Evolutionary conservation across 2,113 vertebrate genomes (phyloP), one percentile per base, ranked within the genome.

Genomic region (Thalassarche chlororhynchos): DNA sequence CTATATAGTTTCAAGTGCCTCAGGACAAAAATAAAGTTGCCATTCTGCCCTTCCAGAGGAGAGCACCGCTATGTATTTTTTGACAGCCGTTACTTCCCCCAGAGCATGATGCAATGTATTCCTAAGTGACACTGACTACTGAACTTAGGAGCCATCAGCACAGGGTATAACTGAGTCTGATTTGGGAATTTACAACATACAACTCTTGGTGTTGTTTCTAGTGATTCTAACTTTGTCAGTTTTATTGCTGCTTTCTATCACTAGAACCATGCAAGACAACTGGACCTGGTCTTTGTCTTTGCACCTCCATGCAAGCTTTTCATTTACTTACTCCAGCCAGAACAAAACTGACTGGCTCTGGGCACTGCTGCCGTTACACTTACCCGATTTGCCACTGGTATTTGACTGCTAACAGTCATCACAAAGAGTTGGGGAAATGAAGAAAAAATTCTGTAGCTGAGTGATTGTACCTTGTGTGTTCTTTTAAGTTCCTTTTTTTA

Each of bases 41-140:
- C 3, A 40, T 13, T 31, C 51, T 25, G 52, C 25, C n/a, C 52
- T 49, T 12, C 8, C 34, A 54, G n/a, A 31, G 29, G 51, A 18
- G 18, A 12, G 46, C 29, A 66, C 46, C 9, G 0, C 52, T 19
- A 2, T 1, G 46, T 19, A 12, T 11, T 54, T 40, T 62, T 23
- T n/a, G 40, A 40, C 24, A 9, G 55, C 54, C 8, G 0, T 26
- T 26, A 26, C 23, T 19, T 60, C 44, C 36, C 26, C 58, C 10
- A 8, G 18, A 29, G 26, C 12, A 5, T 5, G 52, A 46, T 3
- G 18, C 28, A 26, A 7, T 6, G 17, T 4, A 8, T 17, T 32
- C 9, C 0, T 12, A 15, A 44, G 31, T 5, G 23, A 32, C 49
- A 10, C 7, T 1, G 17, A 32, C 24, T 10, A 5, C 49, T 21